Evolutionary conservation across 2,797 vertebrate genomes (phyloP).

Genomic region (Enteromius afrohamiltoni): DNA sequence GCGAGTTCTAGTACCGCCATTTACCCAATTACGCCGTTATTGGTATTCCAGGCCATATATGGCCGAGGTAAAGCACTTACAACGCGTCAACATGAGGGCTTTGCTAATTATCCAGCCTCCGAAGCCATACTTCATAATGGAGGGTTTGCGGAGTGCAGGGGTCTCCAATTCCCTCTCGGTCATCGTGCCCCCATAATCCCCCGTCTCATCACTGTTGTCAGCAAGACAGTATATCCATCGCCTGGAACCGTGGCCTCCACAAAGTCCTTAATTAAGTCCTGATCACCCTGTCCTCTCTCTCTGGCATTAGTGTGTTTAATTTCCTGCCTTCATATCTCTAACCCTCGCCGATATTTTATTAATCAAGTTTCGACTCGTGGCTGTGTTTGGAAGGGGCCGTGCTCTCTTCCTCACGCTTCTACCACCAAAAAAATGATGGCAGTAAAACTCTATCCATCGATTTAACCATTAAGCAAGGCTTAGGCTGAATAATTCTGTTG

Average conservation of each 20-base stretch:
- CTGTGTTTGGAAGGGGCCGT: slow-evolving; percentile 65
- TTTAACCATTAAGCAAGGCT: slow-evolving; percentile 67
- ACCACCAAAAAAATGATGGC: slow-evolving; percentile 56
- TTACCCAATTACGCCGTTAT: slow-evolving; percentile 48
- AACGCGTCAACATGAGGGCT: slow-evolving; percentile 62
- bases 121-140: slow-evolving; percentile 73
- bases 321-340: slow-evolving; percentile 79
- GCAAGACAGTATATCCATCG: slow-evolving; percentile 72
- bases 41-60: slow-evolving; percentile 16
- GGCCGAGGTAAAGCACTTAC: slow-evolving; percentile 41
- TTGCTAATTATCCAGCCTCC: slow-evolving; percentile 69
- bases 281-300: slow-evolving; percentile 71
- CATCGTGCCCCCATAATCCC: slow-evolving; percentile 69
- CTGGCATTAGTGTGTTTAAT: slow-evolving; percentile 80
- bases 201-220: slow-evolving; percentile 69
- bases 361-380: slow-evolving; percentile 71
- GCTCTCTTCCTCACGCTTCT: slow-evolving; percentile 47
- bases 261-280: slow-evolving; percentile 81
- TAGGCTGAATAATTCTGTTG: slow-evolving; percentile 67
- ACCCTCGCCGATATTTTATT: slow-evolving; percentile 80
- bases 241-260: slow-evolving; percentile 73
- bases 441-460: slow-evolving; percentile 66
- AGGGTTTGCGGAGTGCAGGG: slow-evolving; percentile 68
- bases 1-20: slow-evolving; percentile 16
- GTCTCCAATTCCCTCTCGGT: slow-evolving; percentile 69